Percentiles rank a stretch among this genome's conserved stretches.
These are phyloP conservation scores for Paratrypauchen microcephalus DNA, from an alignment of 2,797 vertebrate genomes.

Conservation along the genomic window DNA sequence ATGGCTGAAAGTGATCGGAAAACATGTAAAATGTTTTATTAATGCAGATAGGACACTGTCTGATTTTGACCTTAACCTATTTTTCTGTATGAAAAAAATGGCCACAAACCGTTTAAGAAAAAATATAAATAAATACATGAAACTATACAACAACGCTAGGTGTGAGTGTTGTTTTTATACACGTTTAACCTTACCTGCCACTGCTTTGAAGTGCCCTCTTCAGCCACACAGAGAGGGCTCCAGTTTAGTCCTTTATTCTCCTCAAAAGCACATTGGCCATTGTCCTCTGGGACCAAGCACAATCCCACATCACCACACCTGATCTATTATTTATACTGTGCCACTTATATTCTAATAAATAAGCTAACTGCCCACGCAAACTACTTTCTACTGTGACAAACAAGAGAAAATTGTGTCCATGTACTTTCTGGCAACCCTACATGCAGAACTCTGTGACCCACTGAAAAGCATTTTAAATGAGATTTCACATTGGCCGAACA, in stretches of 20 bases:
- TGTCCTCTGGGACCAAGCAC: slow-evolving; percentile 39
- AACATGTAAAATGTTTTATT: too few relatives aligned
- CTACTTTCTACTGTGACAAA: slow-evolving; percentile 49
- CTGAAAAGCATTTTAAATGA: slow-evolving; percentile 34
- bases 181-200: slow-evolving; percentile 58
- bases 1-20: too few relatives aligned
- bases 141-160: background rate
- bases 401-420: slow-evolving; percentile 34
- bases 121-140: background rate
- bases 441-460: slow-evolving; percentile 41
- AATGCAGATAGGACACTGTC: too few relatives aligned
- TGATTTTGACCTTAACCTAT: too few relatives aligned
- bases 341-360: slow-evolving; percentile 54
- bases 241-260: slow-evolving; percentile 48
- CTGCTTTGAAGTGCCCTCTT: slow-evolving; percentile 54
- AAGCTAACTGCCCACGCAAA: slow-evolving; percentile 44
- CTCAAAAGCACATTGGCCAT: slow-evolving; percentile 43
- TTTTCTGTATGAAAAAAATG: too few relatives aligned
- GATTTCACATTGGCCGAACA: slow-evolving; percentile 31
- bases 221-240: slow-evolving; percentile 52
- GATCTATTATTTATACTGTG: slow-evolving; percentile 59
- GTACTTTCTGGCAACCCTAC: slow-evolving; percentile 29
- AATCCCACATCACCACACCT: slow-evolving; percentile 39
- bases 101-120: background rate
- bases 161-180: background rate